Evolutionary conservation across 1,140 invertebrate genomes (phyloP).

Genomic region (Cyphomyrmex costatus): DNA sequence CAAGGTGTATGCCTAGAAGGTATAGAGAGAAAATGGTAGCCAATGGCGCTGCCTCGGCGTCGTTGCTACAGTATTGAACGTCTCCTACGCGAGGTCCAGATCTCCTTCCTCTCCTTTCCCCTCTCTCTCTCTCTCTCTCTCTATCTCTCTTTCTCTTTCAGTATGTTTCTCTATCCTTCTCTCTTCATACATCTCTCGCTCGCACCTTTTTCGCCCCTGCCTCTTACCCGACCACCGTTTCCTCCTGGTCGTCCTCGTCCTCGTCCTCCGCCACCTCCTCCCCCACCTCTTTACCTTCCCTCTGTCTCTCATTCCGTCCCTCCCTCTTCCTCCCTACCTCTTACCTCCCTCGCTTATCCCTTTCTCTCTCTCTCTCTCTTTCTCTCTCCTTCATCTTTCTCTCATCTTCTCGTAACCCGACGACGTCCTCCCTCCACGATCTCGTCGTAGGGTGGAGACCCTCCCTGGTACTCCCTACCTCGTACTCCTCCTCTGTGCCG

Average conservation of each 20-base stretch:
- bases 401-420: constrained; percentile 71
- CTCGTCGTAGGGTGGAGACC: constrained; percentile 74
- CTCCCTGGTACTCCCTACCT: constrained; percentile 69
- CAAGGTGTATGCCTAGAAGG: constrained; percentile 77
- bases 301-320: constrained; percentile 71
- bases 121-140: constrained; percentile 22
- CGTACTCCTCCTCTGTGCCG: constrained; percentile 47
- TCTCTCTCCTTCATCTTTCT: constrained; percentile 36
- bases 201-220: constrained; percentile 45
- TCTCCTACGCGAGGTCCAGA: constrained; percentile 79
- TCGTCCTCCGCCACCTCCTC: constrained; percentile 56
- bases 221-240: constrained; percentile 67
- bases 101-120: constrained; percentile 58
- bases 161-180: constrained; percentile 18
- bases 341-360: constrained; percentile 48
- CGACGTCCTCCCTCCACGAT: constrained; percentile 72
- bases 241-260: constrained; percentile 66
- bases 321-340: constrained; percentile 51
- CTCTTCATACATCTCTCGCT: constrained; percentile 56
- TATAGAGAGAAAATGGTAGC: constrained; percentile 82
- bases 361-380: constrained; percentile 35
- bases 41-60: constrained; percentile 81
- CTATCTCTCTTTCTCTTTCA: constrained; percentile 41
- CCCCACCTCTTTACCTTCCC: constrained; percentile 54
- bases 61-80: constrained; percentile 83